Base-by-base conservation (phyloP, 2,888 invertebrate genomes). In the Colostygia pectinataria region DNA sequence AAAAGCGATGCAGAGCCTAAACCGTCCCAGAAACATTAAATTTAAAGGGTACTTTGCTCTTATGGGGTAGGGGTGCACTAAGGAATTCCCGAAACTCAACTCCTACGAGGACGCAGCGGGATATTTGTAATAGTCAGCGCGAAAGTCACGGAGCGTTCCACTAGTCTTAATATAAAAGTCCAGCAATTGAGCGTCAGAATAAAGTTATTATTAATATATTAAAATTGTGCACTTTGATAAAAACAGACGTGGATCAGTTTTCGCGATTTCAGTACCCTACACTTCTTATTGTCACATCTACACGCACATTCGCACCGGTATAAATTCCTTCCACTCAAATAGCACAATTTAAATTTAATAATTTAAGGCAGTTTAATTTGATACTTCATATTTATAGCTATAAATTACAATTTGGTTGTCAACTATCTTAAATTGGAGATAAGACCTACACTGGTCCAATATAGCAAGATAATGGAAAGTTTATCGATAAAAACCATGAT, bases 281-380 rank as follows among this genome's bases (percentile, higher is more conserved):
- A 14, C 55, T 51, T 44, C 50, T 61, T 61, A 58, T 60, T 60
- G 60, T 61, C 58, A 43, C 41, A 48, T 43, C 59, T 44, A 55
- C 46, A 31, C 40, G 48, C 49, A 42, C 51, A 39, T 18, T 40
- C 48, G 58, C 56, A 50, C 49, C 53, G 37, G 43, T 48, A 40
- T 34, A 53, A 45, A 48, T 55, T 46, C 51, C 53, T 50, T 33
- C 42, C 57, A 55, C 54, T 53, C 57, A 47, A 43, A 44, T 45
- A 56, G 47, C 55, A 57, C 55, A 52, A 45, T 44, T 49, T 45
- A 48, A 48, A 40, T 49, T 48, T 49, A 36, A 61, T 46, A 45
- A 47, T 56, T 53, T 59, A 58, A 63, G 59, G 63, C 63, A 61
- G 56, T 57, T 49, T 47, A 41, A 55, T 54, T 55, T 51, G 41